Conservation (phyloP, 2,797 vertebrate species). For the Pogoniulus pusillus region DNA sequence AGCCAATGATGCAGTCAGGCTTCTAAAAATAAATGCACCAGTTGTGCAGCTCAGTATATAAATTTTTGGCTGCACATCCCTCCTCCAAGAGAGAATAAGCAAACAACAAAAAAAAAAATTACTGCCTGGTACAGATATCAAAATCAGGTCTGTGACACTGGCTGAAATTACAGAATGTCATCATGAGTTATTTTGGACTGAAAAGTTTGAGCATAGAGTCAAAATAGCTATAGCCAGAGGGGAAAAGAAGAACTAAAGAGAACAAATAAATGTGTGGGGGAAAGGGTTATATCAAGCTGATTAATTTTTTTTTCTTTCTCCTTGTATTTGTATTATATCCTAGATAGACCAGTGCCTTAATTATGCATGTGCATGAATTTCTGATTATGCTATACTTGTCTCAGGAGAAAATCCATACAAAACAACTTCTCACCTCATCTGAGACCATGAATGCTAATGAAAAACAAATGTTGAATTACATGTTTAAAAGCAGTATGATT, state of each 20-base stretch:
- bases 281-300: not conserved
- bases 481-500: not conserved
- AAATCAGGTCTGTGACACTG: not conserved
- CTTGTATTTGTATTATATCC: not conserved
- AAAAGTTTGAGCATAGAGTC: not conserved
- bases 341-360: not conserved
- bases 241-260: not conserved
- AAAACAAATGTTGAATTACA: not conserved
- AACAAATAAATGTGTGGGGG: not conserved
- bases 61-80: not conserved
- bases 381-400: not conserved
- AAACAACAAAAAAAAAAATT: not conserved
- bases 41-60: rapidly evolving
- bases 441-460: not conserved
- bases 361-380: not conserved
- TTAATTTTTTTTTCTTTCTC: not conserved
- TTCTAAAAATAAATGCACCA: not conserved
- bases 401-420: not conserved
- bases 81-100: not conserved
- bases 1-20: not conserved
- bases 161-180: not conserved
- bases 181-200: not conserved
- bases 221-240: not conserved
- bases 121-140: not conserved
- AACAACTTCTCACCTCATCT: not conserved